phyloP scores from a whole-genome alignment of 2,797 vertebrate species.

The Phoeniculus purpureus region DNA sequence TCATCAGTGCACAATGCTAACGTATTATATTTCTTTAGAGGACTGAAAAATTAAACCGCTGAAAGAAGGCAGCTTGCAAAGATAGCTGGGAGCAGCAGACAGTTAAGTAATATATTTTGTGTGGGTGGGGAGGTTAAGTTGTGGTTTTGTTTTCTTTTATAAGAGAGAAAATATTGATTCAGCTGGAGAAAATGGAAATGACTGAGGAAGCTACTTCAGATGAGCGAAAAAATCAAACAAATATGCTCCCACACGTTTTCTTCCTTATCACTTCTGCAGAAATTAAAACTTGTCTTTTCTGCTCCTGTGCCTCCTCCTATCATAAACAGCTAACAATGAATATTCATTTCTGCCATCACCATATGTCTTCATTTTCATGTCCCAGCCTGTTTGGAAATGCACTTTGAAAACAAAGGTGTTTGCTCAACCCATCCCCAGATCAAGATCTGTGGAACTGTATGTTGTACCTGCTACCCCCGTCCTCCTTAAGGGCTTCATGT shows the following conservation, averaged over 20 bases:
- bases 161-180: conserved; percentile 62
- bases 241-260: background rate
- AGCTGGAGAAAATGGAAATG: conserved; percentile 46
- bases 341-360: conserved; percentile 32
- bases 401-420: conserved; percentile 28
- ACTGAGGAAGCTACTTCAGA: conserved; percentile 21
- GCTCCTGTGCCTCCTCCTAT: background rate
- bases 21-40: conserved; percentile 24
- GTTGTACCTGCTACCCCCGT: background rate
- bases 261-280: conserved; percentile 26
- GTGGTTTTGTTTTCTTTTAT: conserved; percentile 57
- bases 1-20: background rate
- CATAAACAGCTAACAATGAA: conserved; percentile 36
- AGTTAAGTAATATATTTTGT: conserved; percentile 39
- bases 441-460: background rate
- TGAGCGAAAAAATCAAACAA: conserved; percentile 31
- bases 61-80: background rate
- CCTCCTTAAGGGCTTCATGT: background rate
- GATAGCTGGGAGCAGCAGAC: conserved; percentile 1
- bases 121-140: conserved; percentile 41
- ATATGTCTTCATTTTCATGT: conserved; percentile 22
- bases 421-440: background rate
- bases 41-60: conserved; percentile 23
- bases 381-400: conserved; percentile 1
- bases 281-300: conserved; percentile 20